Conservation (phyloP, 1,140 invertebrate species). For the Berghia stephanieae region DNA sequence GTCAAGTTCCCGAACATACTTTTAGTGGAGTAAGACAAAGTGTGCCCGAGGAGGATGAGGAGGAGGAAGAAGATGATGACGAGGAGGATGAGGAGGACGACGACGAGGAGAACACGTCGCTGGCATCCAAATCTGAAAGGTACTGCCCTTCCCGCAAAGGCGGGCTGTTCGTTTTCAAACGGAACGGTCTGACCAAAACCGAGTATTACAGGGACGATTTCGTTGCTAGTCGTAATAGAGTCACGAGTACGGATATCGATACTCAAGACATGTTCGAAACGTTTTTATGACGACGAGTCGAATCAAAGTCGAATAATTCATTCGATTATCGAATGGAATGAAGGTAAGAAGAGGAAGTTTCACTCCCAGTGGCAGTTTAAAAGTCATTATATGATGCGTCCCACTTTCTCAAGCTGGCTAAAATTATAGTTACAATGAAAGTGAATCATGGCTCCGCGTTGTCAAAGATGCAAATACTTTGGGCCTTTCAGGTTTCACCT, state of each 20-base stretch:
- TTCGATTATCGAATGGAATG: too few relatives aligned
- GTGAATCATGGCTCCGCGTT: too few relatives aligned
- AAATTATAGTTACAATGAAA: too few relatives aligned
- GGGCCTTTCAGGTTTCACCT: too few relatives aligned
- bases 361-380: too few relatives aligned
- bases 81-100: conserved; percentile 48
- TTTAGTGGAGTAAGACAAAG: conserved; percentile 39
- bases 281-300: conserved; percentile 54
- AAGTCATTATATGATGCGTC: too few relatives aligned
- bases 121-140: conserved; percentile 46
- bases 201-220: conserved; percentile 54
- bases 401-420: too few relatives aligned
- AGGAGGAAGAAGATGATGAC: conserved; percentile 51
- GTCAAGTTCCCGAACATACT: conserved; percentile 45
- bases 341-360: too few relatives aligned
- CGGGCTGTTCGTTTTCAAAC: conserved; percentile 58
- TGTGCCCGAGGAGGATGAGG: conserved; percentile 35
- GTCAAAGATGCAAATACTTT: too few relatives aligned
- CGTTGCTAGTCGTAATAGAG: conserved; percentile 52
- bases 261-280: conserved; percentile 55
- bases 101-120: conserved; percentile 52
- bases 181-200: conserved; percentile 59
- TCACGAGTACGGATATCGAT: conserved; percentile 48
- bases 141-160: conserved; percentile 33
- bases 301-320: too few relatives aligned